A percentile compares a stretch with the other conserved stretches of the same genome.
Conservation (phyloP, 92 coral and sea anemone species). For the Nematostella vectensis region DNA sequence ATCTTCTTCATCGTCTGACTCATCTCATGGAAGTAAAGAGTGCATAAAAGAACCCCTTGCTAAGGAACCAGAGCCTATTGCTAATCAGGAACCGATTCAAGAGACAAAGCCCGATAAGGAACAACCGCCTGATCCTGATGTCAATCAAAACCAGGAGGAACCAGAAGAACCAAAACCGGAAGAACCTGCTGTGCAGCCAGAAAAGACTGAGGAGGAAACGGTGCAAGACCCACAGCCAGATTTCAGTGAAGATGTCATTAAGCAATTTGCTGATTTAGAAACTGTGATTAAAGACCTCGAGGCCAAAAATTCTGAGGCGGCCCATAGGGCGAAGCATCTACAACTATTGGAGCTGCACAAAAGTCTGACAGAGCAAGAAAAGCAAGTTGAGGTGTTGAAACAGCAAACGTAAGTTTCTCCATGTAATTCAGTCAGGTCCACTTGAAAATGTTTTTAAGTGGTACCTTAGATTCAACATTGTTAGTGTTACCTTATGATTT, state of each 20-base stretch:
- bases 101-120: conserved; percentile 4
- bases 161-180: conserved; percentile 5
- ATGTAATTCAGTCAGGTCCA: no score
- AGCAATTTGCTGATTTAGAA: conserved; percentile 68
- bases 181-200: not conserved
- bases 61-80: not conserved
- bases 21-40: not conserved
- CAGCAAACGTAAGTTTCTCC: conserved; percentile 73
- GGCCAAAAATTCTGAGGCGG: conserved; percentile 43
- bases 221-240: conserved; percentile 58
- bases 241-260: conserved; percentile 66
- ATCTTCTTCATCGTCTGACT: not conserved
- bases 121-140: not conserved
- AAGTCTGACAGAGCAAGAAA: conserved; percentile 25
- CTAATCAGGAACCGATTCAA: conserved; percentile 6
- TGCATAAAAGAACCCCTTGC: conserved; percentile 7
- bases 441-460: no score
- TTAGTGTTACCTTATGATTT: no score
- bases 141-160: conserved; percentile 6
- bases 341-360: conserved; percentile 57
- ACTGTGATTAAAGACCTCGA: conserved; percentile 51
- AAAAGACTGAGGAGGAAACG: conserved; percentile 7
- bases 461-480: no score
- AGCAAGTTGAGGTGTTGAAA: conserved; percentile 55
- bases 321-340: conserved; percentile 40